Conservation (phyloP, 2,113 vertebrate species). For the Ondatra zibethicus region DNA sequence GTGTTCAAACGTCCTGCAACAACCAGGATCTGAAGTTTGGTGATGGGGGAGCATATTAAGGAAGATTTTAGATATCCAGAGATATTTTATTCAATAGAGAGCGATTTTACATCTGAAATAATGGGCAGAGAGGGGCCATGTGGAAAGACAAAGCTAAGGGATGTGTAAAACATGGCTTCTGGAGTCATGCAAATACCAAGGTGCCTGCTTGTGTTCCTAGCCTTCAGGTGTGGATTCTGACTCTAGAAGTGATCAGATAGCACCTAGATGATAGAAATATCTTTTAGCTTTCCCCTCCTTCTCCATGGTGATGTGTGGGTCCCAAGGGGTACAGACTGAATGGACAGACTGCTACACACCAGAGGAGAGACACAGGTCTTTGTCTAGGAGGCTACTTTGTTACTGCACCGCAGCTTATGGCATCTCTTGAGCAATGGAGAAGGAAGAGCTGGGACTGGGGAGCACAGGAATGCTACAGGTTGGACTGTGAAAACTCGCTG, state of each 20-base stretch:
- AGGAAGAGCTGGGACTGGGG: neutral
- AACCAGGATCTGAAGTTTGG: neutral
- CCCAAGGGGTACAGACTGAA: neutral
- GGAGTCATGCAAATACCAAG: neutral
- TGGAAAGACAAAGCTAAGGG: neutral
- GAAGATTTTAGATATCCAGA: conserved; percentile 12
- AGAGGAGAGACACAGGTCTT: neutral
- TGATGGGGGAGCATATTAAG: neutral
- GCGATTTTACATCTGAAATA: conserved; percentile 17
- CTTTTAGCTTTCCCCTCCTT: neutral
- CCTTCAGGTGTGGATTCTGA: conserved; percentile 4
- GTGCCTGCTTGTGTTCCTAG: neutral
- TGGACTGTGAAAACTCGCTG: conserved; percentile 5
- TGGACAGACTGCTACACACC: neutral
- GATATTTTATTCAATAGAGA: conserved; percentile 1
- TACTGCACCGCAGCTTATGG: neutral
- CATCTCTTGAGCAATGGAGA: neutral
- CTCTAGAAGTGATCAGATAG: neutral
- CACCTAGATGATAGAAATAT: neutral
- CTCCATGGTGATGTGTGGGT: neutral
- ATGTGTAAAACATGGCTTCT: neutral
- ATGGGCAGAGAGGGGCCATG: neutral
- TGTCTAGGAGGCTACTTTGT: neutral
- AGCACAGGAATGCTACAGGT: neutral
- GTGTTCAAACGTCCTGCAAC: neutral